Conservation (phyloP, 2,888 invertebrate species). For the Oligia strigilis region DNA sequence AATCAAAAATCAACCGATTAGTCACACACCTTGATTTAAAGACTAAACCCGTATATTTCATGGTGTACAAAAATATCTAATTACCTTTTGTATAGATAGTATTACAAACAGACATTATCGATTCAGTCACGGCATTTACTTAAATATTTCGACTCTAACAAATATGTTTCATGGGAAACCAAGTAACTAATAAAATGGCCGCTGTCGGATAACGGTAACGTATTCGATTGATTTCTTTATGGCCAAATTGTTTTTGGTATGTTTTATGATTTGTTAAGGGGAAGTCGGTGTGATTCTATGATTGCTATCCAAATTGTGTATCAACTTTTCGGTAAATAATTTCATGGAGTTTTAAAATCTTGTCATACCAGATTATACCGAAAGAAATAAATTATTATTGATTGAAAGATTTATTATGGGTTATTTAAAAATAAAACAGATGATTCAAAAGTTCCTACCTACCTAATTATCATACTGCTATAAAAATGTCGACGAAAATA, state of each 20-base stretch:
- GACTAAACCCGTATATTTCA: constrained; percentile 47
- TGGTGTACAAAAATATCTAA: constrained; percentile 65
- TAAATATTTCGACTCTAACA: constrained; percentile 77
- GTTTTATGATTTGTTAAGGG: constrained; percentile 78
- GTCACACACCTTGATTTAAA: constrained; percentile 58
- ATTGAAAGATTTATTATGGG: background rate
- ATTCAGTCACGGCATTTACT: constrained; percentile 81
- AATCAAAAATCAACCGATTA: constrained; percentile 66
- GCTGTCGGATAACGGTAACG: constrained; percentile 80
- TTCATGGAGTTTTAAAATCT: background rate
- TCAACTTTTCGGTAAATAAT: background rate
- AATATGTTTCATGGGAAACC: constrained; percentile 82
- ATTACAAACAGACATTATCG: constrained; percentile 81
- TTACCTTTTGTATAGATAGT: constrained; percentile 69
- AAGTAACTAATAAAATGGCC: constrained; percentile 71
- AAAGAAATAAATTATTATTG: background rate
- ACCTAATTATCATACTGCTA: background rate
- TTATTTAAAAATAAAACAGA: background rate
- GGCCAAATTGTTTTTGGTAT: constrained; percentile 80
- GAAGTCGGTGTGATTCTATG: constrained; percentile 55
- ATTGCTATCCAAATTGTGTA: background rate
- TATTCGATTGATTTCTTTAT: constrained; percentile 83
- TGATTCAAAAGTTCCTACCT: background rate
- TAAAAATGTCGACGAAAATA: background rate
- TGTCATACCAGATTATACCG: background rate